phyloP scores from a whole-genome alignment of 2,888 invertebrate species.

The Amphipyra berbera region DNA sequence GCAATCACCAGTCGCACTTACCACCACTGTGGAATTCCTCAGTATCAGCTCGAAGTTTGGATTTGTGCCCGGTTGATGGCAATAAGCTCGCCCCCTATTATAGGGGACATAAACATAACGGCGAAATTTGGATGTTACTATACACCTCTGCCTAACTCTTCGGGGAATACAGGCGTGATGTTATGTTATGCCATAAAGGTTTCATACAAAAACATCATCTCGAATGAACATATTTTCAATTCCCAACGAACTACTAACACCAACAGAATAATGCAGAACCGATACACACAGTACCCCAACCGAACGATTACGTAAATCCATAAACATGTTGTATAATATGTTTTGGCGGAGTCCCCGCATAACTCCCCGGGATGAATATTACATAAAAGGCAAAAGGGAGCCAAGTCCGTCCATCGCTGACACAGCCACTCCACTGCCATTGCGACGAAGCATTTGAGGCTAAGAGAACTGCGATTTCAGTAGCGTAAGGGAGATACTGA shows the following conservation, averaged over 20 bases:
- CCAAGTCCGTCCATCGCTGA: slow-evolving; percentile 78
- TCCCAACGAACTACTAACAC: slow-evolving; percentile 10
- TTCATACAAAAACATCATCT: not conserved
- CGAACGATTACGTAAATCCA: slow-evolving; percentile 69
- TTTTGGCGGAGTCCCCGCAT: slow-evolving; percentile 76
- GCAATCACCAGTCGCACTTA: too few relatives aligned
- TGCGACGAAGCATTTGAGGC: slow-evolving; percentile 60
- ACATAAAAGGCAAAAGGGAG: slow-evolving; percentile 78
- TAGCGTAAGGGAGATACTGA: not conserved
- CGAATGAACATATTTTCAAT: not conserved
- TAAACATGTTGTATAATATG: slow-evolving; percentile 77
- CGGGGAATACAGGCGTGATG: too few relatives aligned
- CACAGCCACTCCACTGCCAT: slow-evolving; percentile 75
- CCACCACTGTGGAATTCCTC: too few relatives aligned
- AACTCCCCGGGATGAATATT: slow-evolving; percentile 77
- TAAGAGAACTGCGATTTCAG: slow-evolving; percentile 50
- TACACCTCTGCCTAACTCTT: too few relatives aligned
- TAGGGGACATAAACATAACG: too few relatives aligned
- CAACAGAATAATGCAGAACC: slow-evolving; percentile 50
- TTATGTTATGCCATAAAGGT: too few relatives aligned
- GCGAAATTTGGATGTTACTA: too few relatives aligned
- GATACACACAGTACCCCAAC: slow-evolving; percentile 35
- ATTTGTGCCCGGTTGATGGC: too few relatives aligned
- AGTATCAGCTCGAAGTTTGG: too few relatives aligned
- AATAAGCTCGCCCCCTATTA: too few relatives aligned